phyloP scores from a whole-genome alignment of 2,113 vertebrate species.

The Ailurus styani region DNA sequence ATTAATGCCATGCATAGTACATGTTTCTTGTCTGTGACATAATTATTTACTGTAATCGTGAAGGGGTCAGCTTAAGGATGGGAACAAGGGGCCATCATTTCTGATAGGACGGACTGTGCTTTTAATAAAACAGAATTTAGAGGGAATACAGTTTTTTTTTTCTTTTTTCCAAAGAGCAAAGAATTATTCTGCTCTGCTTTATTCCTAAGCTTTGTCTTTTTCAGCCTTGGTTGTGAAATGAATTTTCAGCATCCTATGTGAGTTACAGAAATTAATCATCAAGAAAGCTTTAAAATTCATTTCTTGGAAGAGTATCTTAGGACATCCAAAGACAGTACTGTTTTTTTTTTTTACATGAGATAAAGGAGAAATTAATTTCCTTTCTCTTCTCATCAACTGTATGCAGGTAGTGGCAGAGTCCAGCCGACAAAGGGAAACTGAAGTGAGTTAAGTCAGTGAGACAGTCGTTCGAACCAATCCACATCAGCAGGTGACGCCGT shows the following conservation, averaged over 20 bases:
- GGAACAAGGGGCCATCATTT: accelerated
- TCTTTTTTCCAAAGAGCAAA: neutral
- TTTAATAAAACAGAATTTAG: conserved; percentile 67
- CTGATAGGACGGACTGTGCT: conserved; percentile 44
- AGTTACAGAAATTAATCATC: neutral
- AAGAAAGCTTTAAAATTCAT: neutral
- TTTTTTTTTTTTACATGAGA: neutral
- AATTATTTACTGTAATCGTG: accelerated
- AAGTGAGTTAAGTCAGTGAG: accelerated
- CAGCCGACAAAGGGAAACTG: accelerated
- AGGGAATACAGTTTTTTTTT: conserved; percentile 13
- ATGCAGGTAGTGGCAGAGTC: accelerated
- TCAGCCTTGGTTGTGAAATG: conserved; percentile 49
- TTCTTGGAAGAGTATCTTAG: neutral
- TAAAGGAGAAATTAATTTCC: neutral
- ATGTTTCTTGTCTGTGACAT: accelerated
- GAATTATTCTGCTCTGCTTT: conserved; percentile 68
- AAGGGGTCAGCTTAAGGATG: neutral
- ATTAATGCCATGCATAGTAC: accelerated
- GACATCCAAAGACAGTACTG: neutral
- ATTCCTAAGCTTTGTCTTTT: conserved; percentile 66
- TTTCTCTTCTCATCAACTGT: neutral
- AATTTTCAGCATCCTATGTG: conserved; percentile 35
- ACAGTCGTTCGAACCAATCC: neutral
- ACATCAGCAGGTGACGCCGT: accelerated